Evolutionary conservation across 1,140 invertebrate genomes (phyloP).

Genomic region (Microplitis mediator): DNA sequence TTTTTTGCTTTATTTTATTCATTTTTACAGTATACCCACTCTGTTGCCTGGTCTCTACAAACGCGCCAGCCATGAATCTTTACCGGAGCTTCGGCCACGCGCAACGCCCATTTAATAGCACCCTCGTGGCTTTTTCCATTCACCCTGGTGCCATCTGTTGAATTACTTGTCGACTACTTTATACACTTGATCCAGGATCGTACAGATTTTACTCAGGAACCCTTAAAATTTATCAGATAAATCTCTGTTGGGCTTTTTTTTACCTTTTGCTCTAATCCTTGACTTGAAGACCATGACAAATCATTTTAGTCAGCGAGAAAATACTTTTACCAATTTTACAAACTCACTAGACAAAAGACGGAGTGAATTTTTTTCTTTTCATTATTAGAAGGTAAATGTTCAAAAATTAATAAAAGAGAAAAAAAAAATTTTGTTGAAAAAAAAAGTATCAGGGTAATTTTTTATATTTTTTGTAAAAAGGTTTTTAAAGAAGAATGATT

Average conservation of each 20-base stretch:
- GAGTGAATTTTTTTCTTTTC: too few relatives aligned
- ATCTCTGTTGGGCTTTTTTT: conserved; percentile 1
- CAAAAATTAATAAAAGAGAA: too few relatives aligned
- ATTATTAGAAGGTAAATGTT: too few relatives aligned
- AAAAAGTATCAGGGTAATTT: too few relatives aligned
- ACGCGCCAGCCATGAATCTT: conserved; percentile 61
- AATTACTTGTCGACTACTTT: conserved; percentile 15
- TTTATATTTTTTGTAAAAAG: too few relatives aligned
- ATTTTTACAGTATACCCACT: conserved; percentile 44
- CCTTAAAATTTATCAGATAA: neutral
- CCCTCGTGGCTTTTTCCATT: conserved; percentile 50
- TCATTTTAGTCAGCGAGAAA: neutral
- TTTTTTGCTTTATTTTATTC: conserved; percentile 44
- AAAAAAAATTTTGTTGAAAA: too few relatives aligned
- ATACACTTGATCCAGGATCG: neutral
- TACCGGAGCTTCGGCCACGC: conserved; percentile 46
- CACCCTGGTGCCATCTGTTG: conserved; percentile 54
- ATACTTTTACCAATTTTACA: too few relatives aligned
- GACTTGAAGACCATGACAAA: neutral
- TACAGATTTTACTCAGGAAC: neutral
- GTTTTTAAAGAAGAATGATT: too few relatives aligned
- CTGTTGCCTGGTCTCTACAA: conserved; percentile 32
- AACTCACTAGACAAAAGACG: too few relatives aligned
- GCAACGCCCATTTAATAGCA: conserved; percentile 60
- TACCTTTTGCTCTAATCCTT: neutral